Base-by-base conservation (phyloP, 2,797 vertebrate genomes). In the Chelonia mydas region DNA sequence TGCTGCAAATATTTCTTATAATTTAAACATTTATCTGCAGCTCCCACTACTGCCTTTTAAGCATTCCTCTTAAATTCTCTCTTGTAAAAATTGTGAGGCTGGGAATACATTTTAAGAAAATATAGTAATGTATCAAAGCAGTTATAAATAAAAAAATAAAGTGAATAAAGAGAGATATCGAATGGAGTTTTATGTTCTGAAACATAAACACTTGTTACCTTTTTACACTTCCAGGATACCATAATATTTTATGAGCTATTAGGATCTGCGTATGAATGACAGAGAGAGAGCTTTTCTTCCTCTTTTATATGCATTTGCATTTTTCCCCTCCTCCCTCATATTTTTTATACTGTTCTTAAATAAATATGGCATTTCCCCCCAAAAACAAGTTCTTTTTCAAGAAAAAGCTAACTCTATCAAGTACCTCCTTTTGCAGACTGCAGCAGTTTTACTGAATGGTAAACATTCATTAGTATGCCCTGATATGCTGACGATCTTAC, bases 381-480 rank as follows among this genome's bases (percentile, higher is more conserved):
- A 81, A 89, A 96, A 92, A 95, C 85, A 72, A 87, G 47, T 45
- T 49, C 7, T 51, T 89, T 94, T 92, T 37, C 57, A 84, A 83
- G 81, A 5, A n/a, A 47, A 96, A 96, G 59, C 82, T 87, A 93
- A 79, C 88, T 45, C 37, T 88, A 96, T 76, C 72, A 95, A 95
- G 86, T 72, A 93, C 84, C 77, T 74, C 93, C 59, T 98, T 98
- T 93, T 97, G 96, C 95, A 97, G 94, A 98, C 65, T 79, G 87
- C 92, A 97, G 96, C 97, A 97, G 82, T 98, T 98, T 97, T 89
- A 90, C 78, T 92, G 96, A 97, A 95, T 83, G 79, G 61, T 94
- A 97, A 98, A 96, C 68, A 50, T 95, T 98, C 96, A 97, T 98
- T 98, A 98, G 90, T 95, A 98, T 97, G 95, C 91, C 88, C 87